Evolutionary conservation across 2,797 vertebrate genomes (phyloP), one percentile per base, ranked within the genome.

Genomic region (Lacerta agilis): DNA sequence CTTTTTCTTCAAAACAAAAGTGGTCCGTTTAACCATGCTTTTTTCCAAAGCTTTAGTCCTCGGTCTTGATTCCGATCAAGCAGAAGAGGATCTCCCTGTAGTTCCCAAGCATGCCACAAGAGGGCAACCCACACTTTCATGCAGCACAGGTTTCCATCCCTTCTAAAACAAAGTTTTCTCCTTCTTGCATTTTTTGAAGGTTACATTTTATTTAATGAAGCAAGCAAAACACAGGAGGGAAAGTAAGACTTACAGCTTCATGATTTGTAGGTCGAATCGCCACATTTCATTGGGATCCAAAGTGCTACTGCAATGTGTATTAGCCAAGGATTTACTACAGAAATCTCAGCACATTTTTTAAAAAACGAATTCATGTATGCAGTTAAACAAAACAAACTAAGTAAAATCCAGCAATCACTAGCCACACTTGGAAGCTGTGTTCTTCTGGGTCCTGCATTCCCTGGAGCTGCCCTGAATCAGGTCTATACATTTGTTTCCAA

Each of bases 91-190:
- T 13, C 64, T 61, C 3, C 78, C 69, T 88, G 96, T 92, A 90
- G 90, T 96, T 94, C 95, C 92, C 72, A 45, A 81, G 79, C 3
- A 55, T 76, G 86, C 94, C 97, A 89, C 96, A 45, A 96, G 97
- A 97, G 96, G 96, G 96, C 95, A 95, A 86, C 79, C 90, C 94
- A 91, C 91, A 81, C 73, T 91, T 91, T 92, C 69, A 13, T 90
- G 83, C 13, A 4, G 33, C 88, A 38, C 64, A 38, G 82, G 66
- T 73, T n/a, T 29, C 41, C 20, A 9, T 73, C 23, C 36, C 29
- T 61, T 29, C 73, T 72, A 61, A 58, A 83, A 23, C 27, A 8
- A 25, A 29, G 55, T 72, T 20, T 20, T 29, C 36, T 5, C 38
- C 38, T 17, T 4, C 3, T 27, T 61, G 13, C 13, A 66, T 10